Conservation (phyloP, 1,140 invertebrate species). For the Ctenoplectra terminalis region DNA sequence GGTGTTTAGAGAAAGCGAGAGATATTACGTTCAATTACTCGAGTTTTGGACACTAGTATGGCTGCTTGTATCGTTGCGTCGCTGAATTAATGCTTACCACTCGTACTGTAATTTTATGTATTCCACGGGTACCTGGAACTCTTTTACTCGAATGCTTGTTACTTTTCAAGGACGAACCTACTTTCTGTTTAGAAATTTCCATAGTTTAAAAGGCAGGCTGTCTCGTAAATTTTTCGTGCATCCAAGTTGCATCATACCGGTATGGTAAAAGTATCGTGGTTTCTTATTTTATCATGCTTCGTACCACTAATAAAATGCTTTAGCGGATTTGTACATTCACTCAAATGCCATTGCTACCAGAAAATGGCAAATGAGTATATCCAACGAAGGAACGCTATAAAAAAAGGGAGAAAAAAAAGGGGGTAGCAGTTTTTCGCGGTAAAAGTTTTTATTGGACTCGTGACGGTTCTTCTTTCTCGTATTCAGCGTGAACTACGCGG, state of each 20-base stretch:
- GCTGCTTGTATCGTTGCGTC: not conserved
- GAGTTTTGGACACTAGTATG: not conserved
- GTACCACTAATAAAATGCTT: too few species aligned
- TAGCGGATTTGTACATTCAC: too few species aligned
- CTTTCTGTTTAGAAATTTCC: not conserved
- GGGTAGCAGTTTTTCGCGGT: too few species aligned
- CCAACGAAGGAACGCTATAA: not conserved
- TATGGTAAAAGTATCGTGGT: not conserved
- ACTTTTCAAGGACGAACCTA: not conserved
- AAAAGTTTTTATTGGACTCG: not conserved
- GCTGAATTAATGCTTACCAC: not conserved
- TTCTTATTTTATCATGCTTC: not conserved
- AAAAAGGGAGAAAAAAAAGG: not conserved
- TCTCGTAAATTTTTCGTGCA: not conserved
- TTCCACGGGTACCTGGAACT: not conserved
- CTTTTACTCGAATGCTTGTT: not conserved
- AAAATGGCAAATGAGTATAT: not conserved
- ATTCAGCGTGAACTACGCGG: not conserved
- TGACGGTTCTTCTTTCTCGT: too few species aligned
- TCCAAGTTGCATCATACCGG: not conserved
- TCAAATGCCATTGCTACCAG: not conserved
- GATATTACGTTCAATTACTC: not conserved
- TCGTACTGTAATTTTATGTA: not conserved
- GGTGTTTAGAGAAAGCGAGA: slow-evolving; percentile 3
- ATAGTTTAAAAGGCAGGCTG: not conserved